Evolutionary conservation across 2,113 vertebrate species (phyloP).

Genomic region (Psephotus haematonotus): DNA sequence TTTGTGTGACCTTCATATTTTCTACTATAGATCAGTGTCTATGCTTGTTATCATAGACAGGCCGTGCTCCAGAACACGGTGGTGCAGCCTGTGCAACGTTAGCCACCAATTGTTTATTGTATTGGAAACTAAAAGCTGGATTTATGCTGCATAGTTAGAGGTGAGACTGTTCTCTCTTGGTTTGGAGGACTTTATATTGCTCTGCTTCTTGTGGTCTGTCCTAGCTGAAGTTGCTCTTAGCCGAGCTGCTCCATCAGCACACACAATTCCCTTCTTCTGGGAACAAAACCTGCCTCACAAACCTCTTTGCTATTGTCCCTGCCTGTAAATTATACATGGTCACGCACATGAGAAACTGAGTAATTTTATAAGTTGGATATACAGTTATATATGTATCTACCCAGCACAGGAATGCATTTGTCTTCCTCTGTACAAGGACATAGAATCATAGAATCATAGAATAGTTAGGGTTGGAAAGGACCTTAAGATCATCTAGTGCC

Average conservation of each 20-base stretch:
- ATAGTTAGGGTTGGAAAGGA: too few species aligned
- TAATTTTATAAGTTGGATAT: background rate
- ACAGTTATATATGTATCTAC: rapidly evolving
- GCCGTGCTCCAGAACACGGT: background rate
- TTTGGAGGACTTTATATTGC: background rate
- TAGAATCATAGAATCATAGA: too few species aligned
- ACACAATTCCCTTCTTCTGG: background rate
- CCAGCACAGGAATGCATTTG: background rate
- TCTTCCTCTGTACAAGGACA: background rate
- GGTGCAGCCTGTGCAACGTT: background rate
- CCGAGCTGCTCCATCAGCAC: background rate
- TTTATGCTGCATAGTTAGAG: background rate
- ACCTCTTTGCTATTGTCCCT: background rate
- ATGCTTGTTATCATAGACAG: background rate
- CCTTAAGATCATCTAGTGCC: too few species aligned
- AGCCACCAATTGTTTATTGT: background rate
- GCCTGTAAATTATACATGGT: background rate
- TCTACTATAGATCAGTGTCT: background rate
- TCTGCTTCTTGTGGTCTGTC: background rate
- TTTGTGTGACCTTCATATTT: background rate
- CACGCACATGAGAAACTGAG: background rate
- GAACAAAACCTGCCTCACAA: background rate
- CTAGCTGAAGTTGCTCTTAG: background rate
- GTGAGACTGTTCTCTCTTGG: background rate
- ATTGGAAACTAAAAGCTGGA: background rate